Base-by-base conservation (phyloP, 2,113 vertebrate species). In the Alosa alosa region DNA sequence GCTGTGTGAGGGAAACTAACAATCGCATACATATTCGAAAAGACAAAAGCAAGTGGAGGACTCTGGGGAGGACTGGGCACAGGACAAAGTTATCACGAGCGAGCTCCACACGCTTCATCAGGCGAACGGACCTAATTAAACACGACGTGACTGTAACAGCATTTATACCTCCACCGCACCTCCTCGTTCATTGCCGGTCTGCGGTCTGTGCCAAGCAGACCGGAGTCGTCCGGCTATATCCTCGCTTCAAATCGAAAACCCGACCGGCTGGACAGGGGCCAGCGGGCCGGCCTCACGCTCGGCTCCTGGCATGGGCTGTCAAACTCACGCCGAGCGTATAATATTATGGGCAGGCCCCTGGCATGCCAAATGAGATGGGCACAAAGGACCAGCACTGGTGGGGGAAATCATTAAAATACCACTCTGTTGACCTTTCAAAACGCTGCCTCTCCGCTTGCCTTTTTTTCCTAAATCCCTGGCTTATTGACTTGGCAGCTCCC, bases 361-460 rank as follows among this genome's bases (percentile, higher is more conserved):
- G 88, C 82, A 81, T 57, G 88, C 86, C 90, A 93, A 93, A 93
- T 89, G 78, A 88, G 90, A 50, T 88, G 87, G 84, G 84, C 81
- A 82, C 86, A 83, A 87, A 89, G 50, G 84, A 92, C 90, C 90
- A 93, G 90, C 87, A 90, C 91, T 93, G 92, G 92, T 92, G 90
- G 87, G 50, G 88, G 82, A 88, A 90, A 91, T 93, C 91, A 91
- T 91, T 93, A 92, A 94, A 78, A 93, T 91, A 92, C 89, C 92
- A 90, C 91, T 89, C 89, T 83, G 84, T 91, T 95, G 93, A 94
- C 94, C 93, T 94, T 94, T 94, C 89, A 93, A 93, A 94, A 93
- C 88, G 91, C 91, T 91, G 88, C 50, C 91, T 93, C 72, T 78
- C 20, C 72, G 82, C 91, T 87, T 72, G 90, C 89, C 83, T 89